Evolutionary conservation across 2,888 invertebrate genomes (phyloP).

Genomic region (Diploptera punctata): DNA sequence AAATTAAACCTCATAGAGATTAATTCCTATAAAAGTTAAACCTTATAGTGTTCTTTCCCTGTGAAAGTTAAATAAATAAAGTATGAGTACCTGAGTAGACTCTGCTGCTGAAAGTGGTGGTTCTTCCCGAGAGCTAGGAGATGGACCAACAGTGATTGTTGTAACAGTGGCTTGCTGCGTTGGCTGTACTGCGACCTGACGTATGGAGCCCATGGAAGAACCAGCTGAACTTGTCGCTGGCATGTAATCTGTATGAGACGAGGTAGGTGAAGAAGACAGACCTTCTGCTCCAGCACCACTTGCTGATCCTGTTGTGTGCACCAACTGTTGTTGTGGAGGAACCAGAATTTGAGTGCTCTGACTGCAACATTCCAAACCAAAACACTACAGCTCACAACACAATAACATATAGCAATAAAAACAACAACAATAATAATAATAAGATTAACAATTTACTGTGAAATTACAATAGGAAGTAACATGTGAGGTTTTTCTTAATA

Average conservation of each 20-base stretch:
- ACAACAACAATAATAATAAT: no score
- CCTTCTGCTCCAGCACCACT: conserved; percentile 64
- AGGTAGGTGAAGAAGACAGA: conserved; percentile 72
- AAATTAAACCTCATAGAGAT: no score
- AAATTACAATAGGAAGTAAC: no score
- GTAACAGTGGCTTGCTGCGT: conserved; percentile 41
- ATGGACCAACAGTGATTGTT: conserved; percentile 26
- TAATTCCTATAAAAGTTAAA: no score
- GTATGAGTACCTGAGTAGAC: conserved; percentile 60
- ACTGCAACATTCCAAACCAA: no score
- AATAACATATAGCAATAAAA: no score
- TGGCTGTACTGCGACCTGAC: conserved; percentile 56
- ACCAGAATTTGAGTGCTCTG: conserved; percentile 54
- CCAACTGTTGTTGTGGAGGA: conserved; percentile 65
- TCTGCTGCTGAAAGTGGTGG: conserved; percentile 51
- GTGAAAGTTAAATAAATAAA: no score
- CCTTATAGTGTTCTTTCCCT: no score
- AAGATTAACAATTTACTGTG: no score
- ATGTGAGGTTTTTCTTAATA: no score
- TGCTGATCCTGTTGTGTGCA: conserved; percentile 57
- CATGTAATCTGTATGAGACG: conserved; percentile 83
- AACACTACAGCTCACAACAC: no score
- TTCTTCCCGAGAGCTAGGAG: conserved; percentile 26
- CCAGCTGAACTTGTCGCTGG: conserved; percentile 78
- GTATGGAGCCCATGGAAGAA: conserved; percentile 57